These are phyloP conservation scores for Malacoraja senta DNA, from an alignment of 2,797 vertebrate species.

Conservation along the genomic window DNA sequence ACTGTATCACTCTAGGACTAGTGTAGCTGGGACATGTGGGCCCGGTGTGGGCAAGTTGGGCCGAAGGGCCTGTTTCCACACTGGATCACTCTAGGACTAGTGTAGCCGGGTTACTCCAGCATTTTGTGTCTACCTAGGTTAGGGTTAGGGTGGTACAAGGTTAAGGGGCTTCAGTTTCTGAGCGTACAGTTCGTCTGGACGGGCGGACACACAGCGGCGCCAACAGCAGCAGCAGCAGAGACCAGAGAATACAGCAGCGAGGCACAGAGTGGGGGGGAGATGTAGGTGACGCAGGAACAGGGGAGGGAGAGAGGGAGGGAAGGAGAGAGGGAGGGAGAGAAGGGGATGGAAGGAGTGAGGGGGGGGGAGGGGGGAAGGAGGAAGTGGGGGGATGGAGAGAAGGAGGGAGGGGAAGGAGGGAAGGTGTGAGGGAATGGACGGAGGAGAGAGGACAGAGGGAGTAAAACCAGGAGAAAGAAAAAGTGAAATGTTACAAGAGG, in stretches of 20 bases:
- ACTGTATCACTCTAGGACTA: no score
- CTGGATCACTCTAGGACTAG: no score
- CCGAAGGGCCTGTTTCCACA: no score
- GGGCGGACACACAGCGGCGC: background rate
- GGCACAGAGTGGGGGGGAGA: background rate
- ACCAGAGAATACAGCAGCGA: background rate
- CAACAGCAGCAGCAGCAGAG: background rate
- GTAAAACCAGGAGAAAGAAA: slow-evolving; percentile 43
- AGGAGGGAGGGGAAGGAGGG: background rate
- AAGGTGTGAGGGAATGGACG: background rate
- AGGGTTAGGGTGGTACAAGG: background rate
- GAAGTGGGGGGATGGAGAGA: no score
- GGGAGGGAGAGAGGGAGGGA: background rate
- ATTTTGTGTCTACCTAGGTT: background rate
- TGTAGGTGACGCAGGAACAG: no score
- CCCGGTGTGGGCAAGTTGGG: no score
- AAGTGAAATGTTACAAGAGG: slow-evolving; percentile 1
- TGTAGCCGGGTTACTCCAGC: no score
- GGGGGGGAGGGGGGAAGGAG: no score
- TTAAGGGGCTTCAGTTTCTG: background rate
- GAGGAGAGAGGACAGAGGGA: slow-evolving; percentile 43
- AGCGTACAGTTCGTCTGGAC: background rate
- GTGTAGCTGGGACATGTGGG: no score
- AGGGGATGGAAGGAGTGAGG: no score
- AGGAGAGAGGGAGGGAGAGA: no score